Percentiles rank a stretch among this genome's conserved stretches.
Conservation (phyloP, 2,797 vertebrate genomes). For the Vireo griseus region DNA sequence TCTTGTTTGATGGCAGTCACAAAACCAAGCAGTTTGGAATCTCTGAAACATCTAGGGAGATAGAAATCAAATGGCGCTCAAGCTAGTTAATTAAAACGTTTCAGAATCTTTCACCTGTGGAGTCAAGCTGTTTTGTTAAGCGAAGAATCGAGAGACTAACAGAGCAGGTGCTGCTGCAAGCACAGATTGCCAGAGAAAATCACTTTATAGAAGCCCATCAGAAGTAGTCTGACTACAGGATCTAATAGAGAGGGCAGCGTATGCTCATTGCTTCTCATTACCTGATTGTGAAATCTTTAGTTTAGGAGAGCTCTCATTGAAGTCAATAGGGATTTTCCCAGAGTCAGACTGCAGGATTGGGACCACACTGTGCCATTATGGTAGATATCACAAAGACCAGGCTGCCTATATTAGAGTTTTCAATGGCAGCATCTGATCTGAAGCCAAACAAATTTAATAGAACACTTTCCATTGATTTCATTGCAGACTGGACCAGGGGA, state of each 20-base stretch:
- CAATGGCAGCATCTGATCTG: conserved; percentile 27
- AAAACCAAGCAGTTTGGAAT: conserved; percentile 4
- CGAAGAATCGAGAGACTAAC: conserved; percentile 41
- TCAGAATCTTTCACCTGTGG: conserved; percentile 57
- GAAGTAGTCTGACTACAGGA: conserved; percentile 37
- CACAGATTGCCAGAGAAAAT: conserved; percentile 43
- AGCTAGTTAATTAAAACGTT: conserved; percentile 67
- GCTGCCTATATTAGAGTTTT: neutral
- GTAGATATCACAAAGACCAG: conserved; percentile 37
- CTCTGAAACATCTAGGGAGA: conserved; percentile 37
- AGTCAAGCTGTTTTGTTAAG: conserved; percentile 62
- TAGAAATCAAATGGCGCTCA: conserved; percentile 50
- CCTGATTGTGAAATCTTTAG: conserved; percentile 35
- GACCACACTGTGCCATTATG: conserved; percentile 60
- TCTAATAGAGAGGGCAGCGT: conserved; percentile 57
- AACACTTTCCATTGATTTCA: neutral
- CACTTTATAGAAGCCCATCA: conserved; percentile 48
- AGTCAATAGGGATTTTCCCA: conserved; percentile 48
- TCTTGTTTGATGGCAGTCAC: conserved; percentile 20
- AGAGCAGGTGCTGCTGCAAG: conserved; percentile 43
- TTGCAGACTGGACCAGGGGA: neutral
- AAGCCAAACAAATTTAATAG: conserved; percentile 35
- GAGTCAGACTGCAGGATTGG: conserved; percentile 30
- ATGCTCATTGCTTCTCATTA: conserved; percentile 53
- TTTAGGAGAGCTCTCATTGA: conserved; percentile 32